A percentile compares a stretch with the other conserved stretches of the same genome.
These are phyloP conservation scores for Scalopus aquaticus DNA, from an alignment of 2,113 vertebrate species.

Conservation along the genomic window DNA sequence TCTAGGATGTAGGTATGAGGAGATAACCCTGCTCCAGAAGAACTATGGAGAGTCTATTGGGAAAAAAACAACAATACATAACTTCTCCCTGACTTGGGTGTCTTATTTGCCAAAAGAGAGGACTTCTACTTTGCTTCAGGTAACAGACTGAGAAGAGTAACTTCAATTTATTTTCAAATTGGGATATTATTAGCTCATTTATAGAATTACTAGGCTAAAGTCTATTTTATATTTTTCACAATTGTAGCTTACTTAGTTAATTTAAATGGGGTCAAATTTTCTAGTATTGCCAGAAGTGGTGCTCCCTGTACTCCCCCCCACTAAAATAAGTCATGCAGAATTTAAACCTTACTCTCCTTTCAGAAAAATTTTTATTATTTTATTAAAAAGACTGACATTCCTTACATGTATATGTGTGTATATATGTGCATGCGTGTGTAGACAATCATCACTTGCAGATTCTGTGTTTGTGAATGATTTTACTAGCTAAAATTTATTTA, in stretches of 20 bases:
- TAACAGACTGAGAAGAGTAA: not conserved
- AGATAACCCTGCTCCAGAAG: not conserved
- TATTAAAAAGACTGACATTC: not conserved
- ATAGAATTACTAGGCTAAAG: not conserved
- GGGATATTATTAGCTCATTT: not conserved
- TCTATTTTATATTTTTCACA: not conserved
- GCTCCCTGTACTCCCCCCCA: rapidly evolving
- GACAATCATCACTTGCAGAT: not conserved
- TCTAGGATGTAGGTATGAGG: not conserved
- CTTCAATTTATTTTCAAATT: not conserved
- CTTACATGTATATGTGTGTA: not conserved
- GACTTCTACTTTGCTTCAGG: not conserved
- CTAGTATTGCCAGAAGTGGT: not conserved
- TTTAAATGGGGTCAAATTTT: not conserved
- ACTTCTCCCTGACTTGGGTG: not conserved
- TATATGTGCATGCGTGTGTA: not conserved
- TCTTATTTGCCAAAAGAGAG: not conserved
- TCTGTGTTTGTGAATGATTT: not conserved
- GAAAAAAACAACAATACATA: not conserved
- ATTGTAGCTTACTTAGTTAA: not conserved
- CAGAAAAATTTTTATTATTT: not conserved
- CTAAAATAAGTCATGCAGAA: not conserved
- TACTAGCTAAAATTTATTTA: not conserved
- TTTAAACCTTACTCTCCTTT: not conserved
- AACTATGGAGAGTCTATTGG: not conserved